These are phyloP conservation scores for Geophilus truncorum DNA, from an alignment of 2,888 invertebrate species.

Conservation along the genomic window DNA sequence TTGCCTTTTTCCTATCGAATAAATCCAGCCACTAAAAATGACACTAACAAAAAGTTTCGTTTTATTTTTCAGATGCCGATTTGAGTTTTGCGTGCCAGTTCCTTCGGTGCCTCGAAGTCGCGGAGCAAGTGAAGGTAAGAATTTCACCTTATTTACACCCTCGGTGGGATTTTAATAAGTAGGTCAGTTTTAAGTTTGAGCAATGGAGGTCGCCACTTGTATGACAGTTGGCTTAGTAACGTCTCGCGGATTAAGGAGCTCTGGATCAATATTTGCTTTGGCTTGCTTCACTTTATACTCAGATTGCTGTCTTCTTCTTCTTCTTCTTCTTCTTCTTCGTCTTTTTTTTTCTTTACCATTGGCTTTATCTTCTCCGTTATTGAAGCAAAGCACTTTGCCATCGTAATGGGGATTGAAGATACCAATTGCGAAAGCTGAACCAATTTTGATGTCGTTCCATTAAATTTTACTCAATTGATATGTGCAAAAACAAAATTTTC, in stretches of 20 bases:
- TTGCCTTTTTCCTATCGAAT: not conserved
- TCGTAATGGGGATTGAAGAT: not conserved
- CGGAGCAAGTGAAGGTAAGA: no score
- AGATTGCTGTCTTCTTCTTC: slow-evolving; percentile 11
- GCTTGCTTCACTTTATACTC: slow-evolving; percentile 25
- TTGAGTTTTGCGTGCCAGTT: no score
- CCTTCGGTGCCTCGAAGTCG: no score
- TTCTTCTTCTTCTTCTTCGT: not conserved
- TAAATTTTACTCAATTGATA: slow-evolving; percentile 10
- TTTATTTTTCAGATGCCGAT: not conserved
- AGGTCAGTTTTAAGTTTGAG: not conserved
- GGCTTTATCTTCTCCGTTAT: slow-evolving; percentile 12
- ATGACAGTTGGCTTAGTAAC: slow-evolving; percentile 9
- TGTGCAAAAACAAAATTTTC: not conserved
- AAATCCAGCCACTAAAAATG: not conserved
- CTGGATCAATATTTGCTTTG: slow-evolving; percentile 15
- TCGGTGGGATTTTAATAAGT: no score
- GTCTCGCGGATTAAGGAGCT: not conserved
- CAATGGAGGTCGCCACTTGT: slow-evolving; percentile 12
- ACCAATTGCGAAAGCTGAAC: slow-evolving; percentile 8
- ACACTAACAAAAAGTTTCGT: not conserved
- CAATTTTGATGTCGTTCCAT: slow-evolving; percentile 12
- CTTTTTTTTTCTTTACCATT: not conserved
- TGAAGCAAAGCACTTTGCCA: slow-evolving; percentile 19
- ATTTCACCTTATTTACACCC: no score